A percentile compares a stretch with the other conserved stretches of the same genome.
Conservation (phyloP, 2,888 invertebrate genomes). For the Nematopogon swammerdamellus region DNA sequence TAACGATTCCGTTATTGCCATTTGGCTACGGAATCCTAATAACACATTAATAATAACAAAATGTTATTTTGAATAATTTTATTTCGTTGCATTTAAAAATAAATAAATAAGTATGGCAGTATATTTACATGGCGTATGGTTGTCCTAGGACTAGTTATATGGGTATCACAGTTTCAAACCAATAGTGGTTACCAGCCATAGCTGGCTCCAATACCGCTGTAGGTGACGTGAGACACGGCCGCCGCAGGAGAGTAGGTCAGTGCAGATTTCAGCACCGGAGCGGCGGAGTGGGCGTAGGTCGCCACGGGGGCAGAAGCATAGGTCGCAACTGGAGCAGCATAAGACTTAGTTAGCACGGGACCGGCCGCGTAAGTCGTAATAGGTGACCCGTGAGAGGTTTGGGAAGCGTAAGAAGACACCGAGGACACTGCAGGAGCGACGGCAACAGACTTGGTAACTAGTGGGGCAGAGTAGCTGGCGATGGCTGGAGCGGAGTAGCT, state of each 20-base stretch:
- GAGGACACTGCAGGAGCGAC: slow-evolving; percentile 26
- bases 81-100: background rate
- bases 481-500: too few species aligned
- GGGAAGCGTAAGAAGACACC: slow-evolving; percentile 25
- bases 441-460: too few species aligned
- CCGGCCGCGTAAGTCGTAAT: slow-evolving; percentile 13
- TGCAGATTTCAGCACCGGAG: slow-evolving; percentile 33
- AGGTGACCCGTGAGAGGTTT: slow-evolving; percentile 24
- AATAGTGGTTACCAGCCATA: slow-evolving; percentile 23
- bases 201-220: slow-evolving; percentile 54
- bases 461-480: too few species aligned
- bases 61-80: too few species aligned
- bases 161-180: too few species aligned
- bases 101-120: background rate
- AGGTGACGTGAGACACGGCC: slow-evolving; percentile 60
- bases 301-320: slow-evolving; percentile 21
- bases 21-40: too few species aligned
- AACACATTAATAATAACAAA: background rate
- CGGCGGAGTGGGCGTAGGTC: slow-evolving; percentile 23
- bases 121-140: slow-evolving; percentile 2
- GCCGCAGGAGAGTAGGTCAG: slow-evolving; percentile 56
- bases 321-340: slow-evolving; percentile 13
- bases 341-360: slow-evolving; percentile 7
- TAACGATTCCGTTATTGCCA: too few species aligned
- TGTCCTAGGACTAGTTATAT: slow-evolving; percentile 3